These are phyloP conservation scores for Garra rufa DNA, from an alignment of 2,113 vertebrate species.

Conservation along the genomic window DNA sequence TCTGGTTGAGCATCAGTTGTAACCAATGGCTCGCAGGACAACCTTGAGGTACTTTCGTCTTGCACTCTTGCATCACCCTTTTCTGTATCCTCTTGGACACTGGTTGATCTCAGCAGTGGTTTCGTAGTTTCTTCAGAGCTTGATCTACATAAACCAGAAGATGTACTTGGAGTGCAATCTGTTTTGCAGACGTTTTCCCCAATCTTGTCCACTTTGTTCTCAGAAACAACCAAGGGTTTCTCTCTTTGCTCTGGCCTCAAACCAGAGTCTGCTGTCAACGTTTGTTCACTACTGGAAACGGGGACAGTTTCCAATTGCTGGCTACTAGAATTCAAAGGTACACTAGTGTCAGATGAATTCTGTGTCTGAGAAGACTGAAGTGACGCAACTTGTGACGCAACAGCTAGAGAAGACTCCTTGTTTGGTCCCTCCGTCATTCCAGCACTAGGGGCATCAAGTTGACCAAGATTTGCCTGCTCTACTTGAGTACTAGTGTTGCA, in stretches of 20 bases:
- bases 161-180: constrained; percentile 62
- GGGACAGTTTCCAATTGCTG: constrained; percentile 53
- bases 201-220: constrained; percentile 50
- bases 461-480: constrained; percentile 55
- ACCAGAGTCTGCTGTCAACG: constrained; percentile 44
- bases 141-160: constrained; percentile 58
- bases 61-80: constrained; percentile 42
- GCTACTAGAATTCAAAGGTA: constrained; percentile 41
- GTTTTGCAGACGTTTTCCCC: constrained; percentile 32
- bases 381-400: constrained; percentile 56
- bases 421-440: constrained; percentile 57
- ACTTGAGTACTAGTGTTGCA: constrained; percentile 53
- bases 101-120: constrained; percentile 13
- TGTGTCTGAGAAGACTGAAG: constrained; percentile 52
- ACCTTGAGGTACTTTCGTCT: constrained; percentile 49
- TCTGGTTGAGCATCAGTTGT: constrained; percentile 64
- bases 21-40: constrained; percentile 67
- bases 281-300: constrained; percentile 45
- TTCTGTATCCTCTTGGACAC: constrained; percentile 62
- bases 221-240: constrained; percentile 36
- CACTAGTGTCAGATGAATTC: constrained; percentile 33
- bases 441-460: constrained; percentile 47
- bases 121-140: constrained; percentile 59
- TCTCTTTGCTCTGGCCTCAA: constrained; percentile 58
- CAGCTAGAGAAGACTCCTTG: constrained; percentile 54